Evolutionary conservation across 1,140 invertebrate species (phyloP).

Genomic region (Heliconius melpomene): DNA sequence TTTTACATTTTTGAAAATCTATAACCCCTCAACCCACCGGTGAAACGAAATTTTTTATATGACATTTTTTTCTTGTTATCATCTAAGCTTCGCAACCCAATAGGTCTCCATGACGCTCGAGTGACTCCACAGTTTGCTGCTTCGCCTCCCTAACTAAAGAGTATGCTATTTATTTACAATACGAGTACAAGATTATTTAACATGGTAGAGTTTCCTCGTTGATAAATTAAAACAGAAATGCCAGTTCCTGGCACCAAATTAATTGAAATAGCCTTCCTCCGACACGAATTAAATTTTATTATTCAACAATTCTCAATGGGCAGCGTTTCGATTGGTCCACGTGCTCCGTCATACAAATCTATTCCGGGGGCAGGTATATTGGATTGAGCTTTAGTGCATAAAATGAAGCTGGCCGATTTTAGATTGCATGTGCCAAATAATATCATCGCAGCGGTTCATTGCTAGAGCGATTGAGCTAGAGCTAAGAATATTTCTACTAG

Average conservation of each 20-base stretch:
- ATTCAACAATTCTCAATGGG: slow-evolving; percentile 20
- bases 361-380: slow-evolving; percentile 26
- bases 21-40: too few species aligned
- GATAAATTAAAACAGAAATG: slow-evolving; percentile 16
- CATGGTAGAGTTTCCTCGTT: slow-evolving; percentile 10
- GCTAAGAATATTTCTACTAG: not conserved
- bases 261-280: slow-evolving; percentile 15
- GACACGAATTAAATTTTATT: slow-evolving; percentile 18
- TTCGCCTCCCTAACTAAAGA: too few species aligned
- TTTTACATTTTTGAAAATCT: too few species aligned
- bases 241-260: slow-evolving; percentile 6
- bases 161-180: not conserved
- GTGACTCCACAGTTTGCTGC: too few species aligned
- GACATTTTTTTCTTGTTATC: too few species aligned
- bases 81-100: too few species aligned
- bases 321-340: slow-evolving; percentile 23
- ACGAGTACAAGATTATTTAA: not conserved
- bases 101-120: too few species aligned
- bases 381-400: slow-evolving; percentile 37
- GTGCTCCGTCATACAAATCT: slow-evolving; percentile 27
- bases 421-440: slow-evolving; percentile 26
- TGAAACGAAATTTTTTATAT: too few species aligned
- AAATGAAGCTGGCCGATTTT: slow-evolving; percentile 43
- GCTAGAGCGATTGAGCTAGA: not conserved
- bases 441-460: not conserved